Base-by-base conservation (phyloP, 2,113 vertebrate genomes). In the Archocentrus centrarchus region DNA sequence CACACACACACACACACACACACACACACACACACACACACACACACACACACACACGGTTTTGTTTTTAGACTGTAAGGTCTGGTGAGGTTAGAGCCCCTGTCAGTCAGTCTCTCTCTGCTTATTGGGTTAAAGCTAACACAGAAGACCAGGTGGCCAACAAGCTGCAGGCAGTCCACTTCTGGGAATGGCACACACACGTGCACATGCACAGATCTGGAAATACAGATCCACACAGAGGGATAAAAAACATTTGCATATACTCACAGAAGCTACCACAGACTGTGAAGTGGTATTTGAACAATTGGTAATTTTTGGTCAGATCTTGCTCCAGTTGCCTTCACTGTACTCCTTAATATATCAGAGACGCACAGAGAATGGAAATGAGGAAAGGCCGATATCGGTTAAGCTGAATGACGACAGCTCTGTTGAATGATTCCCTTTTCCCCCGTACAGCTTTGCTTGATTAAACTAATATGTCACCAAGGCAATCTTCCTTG, bases 71-170 rank as follows among this genome's bases (percentile, higher is more conserved):
- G 77, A 44, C 83, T 62, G 47, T 47, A 73, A n/a, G 63, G 55
- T 68, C 82, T 80, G 59, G 66, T 6, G n/a, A 55, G 35, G 47
- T 75, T 32, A 75, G 32, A 85, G 82, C 41, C 79, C 58, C 60
- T 88, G 87, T 83, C 87, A 87, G 86, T 91, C 87, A 83, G 77
- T 86, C 59, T 89, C 80, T 59, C 64, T 86, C 37, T 61, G 86
- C 77, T 93, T 89, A 94, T 93, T 93, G 83, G 73, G 80, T 93
- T 93, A 94, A 59, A 87, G 85, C 83, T 75, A 86, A 91, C 84
- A 87, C 62, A 86, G 75, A 86, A 22, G 73, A 90, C 82, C 89
- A 92, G 88, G 87, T 90, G 90, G 88, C 85, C 86, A 60, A 79
- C 55, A 41, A 80, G 86, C 91, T 88, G 62, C 84, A 86, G 90